Evolutionary conservation across 30 jellyfish, hydroid and myxozoan genomes (phyloP), one percentile per base, ranked within the genome.

Genomic region (Chrysaora quinquecirrha): DNA sequence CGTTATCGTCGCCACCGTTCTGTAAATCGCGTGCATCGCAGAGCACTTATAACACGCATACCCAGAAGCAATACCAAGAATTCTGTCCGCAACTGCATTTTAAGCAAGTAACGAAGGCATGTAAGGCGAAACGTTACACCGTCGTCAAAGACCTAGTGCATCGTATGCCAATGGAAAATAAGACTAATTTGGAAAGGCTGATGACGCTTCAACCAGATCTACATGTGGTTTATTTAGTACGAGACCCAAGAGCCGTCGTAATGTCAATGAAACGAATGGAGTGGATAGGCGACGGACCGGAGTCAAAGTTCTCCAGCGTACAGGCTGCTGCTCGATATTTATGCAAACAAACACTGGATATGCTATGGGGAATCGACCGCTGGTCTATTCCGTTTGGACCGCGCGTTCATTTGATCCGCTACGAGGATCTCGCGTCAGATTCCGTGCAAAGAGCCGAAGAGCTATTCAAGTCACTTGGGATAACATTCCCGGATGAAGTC

Each of bases 161-260:
- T 64, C 96, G 99, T 35, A 46, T 91, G 50, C 89, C 86, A 20
- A 31, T 66, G 11, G 84, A 61, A 58, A 77, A 73, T 50, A 25
- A 82, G 61, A 48, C 81, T 12, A 61, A 62, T 34, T 29, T 84
- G 48, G 79, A 69, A 54, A 34, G 96, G 77, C 73, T 82, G 30
- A 25, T 87, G 74, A 76, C 33, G 3, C 84, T 64, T 24, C 87
- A 69, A 65, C 75, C 83, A 1, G 62, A 73, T 24, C 65, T 89
- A 71, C 77, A 84, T 30, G 67, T 84, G 35, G 84, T 95, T 24
- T 87, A 85, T 48, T 66, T 95, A 22, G 95, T 89, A 11, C 74
- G 99, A 18, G 99, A 95, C 38, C 99, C 99, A 27, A 48, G 99
- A n/a, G 99, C 99, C 3, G 94, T 95, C 33, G 66, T 95, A 0